These are phyloP conservation scores for Callimorpha dominula DNA, from an alignment of 2,888 invertebrate genomes.

Conservation along the genomic window DNA sequence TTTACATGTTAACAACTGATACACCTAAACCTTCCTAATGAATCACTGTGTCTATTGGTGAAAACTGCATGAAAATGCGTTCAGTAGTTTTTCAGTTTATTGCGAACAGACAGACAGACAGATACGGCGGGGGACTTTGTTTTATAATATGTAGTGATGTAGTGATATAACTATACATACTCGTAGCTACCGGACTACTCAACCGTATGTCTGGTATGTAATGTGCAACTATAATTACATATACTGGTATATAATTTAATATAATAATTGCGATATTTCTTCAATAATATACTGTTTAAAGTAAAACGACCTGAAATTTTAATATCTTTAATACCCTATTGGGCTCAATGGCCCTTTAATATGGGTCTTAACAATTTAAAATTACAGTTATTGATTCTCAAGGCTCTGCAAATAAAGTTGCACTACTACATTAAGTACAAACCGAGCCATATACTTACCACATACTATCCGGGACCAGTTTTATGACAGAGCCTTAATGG, in stretches of 20 bases:
- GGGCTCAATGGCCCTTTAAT: not conserved
- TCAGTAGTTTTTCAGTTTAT: no score
- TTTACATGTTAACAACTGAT: no score
- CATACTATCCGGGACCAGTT: constrained; percentile 65
- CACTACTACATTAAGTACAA: constrained; percentile 17
- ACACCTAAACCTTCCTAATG: no score
- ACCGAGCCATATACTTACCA: constrained; percentile 57
- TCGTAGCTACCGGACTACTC: not conserved
- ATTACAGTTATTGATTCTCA: constrained; percentile 13
- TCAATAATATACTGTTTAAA: not conserved
- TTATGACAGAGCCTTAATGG: constrained; percentile 70
- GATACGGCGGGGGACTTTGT: no score
- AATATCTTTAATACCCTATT: not conserved
- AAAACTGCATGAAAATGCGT: no score
- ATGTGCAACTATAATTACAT: not conserved
- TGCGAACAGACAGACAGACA: no score
- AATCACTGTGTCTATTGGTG: no score
- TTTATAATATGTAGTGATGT: no score
- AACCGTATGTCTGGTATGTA: not conserved
- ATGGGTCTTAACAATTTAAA: not conserved
- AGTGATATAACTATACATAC: no score
- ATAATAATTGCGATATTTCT: not conserved
- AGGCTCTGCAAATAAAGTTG: constrained; percentile 16
- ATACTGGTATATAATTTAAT: not conserved
- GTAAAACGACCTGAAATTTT: not conserved